These are phyloP conservation scores for Drosophila multiciliata DNA, from an alignment of 2,888 invertebrate species.

Conservation along the genomic window DNA sequence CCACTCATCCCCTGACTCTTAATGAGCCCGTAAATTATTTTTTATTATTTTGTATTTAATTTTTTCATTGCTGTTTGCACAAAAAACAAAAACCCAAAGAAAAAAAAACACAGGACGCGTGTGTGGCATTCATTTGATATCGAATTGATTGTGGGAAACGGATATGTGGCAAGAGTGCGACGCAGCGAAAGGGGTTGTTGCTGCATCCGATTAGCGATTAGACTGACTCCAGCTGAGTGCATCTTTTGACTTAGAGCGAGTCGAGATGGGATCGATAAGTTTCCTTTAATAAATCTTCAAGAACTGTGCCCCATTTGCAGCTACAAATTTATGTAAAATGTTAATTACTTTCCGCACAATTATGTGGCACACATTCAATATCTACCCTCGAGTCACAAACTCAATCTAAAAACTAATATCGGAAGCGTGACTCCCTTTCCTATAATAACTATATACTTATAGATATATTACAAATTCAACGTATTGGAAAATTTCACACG, in stretches of 20 bases:
- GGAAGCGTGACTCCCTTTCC: background rate
- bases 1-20: conserved; percentile 46
- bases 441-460: conserved; percentile 14
- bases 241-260: background rate
- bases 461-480: conserved; percentile 56
- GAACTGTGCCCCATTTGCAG: conserved; percentile 35
- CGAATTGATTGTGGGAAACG: conserved; percentile 73
- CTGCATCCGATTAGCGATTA: conserved; percentile 19
- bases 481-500: conserved; percentile 77
- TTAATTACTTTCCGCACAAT: conserved; percentile 73
- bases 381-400: conserved; percentile 27
- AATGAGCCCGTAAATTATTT: conserved; percentile 80
- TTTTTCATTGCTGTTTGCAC: conserved; percentile 70
- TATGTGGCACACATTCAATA: conserved; percentile 38
- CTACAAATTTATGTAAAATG: conserved; percentile 59
- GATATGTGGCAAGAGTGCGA: conserved; percentile 5
- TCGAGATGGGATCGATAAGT: conserved; percentile 2
- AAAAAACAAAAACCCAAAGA: conserved; percentile 10
- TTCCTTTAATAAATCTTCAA: background rate
- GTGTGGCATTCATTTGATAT: conserved; percentile 63
- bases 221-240: background rate
- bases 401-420: conserved; percentile 16
- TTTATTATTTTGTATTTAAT: conserved; percentile 81
- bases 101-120: conserved; percentile 48
- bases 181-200: conserved; percentile 32